Evolutionary conservation across 2,888 invertebrate species (phyloP).

Genomic region (Cosmia trapezina): DNA sequence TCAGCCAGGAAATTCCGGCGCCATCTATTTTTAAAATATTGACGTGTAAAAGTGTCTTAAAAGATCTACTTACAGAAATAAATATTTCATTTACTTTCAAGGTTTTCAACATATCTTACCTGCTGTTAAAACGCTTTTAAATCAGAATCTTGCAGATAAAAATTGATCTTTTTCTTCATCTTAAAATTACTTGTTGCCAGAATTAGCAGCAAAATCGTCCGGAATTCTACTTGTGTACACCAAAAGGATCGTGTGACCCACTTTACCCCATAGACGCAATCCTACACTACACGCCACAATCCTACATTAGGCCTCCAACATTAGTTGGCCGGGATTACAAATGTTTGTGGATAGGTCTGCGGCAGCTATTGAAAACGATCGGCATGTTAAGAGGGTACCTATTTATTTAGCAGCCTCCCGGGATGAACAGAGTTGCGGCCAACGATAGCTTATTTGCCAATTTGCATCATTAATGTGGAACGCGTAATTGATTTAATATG

Average conservation of each 20-base stretch:
- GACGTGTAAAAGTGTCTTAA: too few species aligned
- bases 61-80: too few species aligned
- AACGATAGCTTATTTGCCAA: slow-evolving; percentile 86
- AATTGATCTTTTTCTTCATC: not conserved
- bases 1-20: too few species aligned
- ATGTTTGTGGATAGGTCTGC: slow-evolving; percentile 71
- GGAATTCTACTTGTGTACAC: not conserved
- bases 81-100: too few species aligned
- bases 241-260: slow-evolving; percentile 3
- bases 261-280: slow-evolving; percentile 3
- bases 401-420: slow-evolving; percentile 81
- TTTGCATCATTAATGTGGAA: slow-evolving; percentile 86
- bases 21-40: too few species aligned
- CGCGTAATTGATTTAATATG: slow-evolving; percentile 85
- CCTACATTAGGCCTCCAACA: slow-evolving; percentile 40
- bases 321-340: slow-evolving; percentile 60
- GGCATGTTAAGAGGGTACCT: slow-evolving; percentile 71
- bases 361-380: slow-evolving; percentile 77
- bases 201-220: not conserved
- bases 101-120: too few species aligned
- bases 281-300: slow-evolving; percentile 34
- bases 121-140: too few species aligned
- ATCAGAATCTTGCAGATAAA: too few species aligned
- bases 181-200: not conserved
- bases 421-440: slow-evolving; percentile 76